Conservation (phyloP, 2,113 vertebrate genomes). For the Poicephalus meyeri region DNA sequence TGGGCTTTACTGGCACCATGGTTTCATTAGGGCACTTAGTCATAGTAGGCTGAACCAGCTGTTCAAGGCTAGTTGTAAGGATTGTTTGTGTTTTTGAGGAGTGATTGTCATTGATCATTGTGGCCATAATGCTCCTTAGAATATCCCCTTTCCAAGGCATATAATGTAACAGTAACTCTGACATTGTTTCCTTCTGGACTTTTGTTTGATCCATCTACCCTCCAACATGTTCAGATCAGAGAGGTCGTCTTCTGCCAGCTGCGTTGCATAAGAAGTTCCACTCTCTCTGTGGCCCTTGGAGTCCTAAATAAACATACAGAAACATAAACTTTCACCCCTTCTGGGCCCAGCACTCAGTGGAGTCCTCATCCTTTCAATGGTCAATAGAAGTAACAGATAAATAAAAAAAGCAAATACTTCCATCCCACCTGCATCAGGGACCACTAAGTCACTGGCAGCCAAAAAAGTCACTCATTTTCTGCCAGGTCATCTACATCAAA, state of each 20-base stretch:
- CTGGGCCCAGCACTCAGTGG: background rate
- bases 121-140: background rate
- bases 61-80: background rate
- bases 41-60: background rate
- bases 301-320: slow-evolving; percentile 15
- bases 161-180: background rate
- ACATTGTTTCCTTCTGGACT: background rate
- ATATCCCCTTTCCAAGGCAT: background rate
- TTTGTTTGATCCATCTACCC: background rate
- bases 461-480: slow-evolving; percentile 16
- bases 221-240: background rate
- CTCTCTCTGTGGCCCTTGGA: background rate
- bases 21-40: background rate
- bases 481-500: background rate
- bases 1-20: background rate
- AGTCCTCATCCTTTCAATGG: background rate
- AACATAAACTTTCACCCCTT: slow-evolving; percentile 4
- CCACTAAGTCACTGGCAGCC: background rate
- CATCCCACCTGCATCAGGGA: background rate
- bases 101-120: background rate
- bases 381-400: background rate
- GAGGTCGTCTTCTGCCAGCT: background rate
- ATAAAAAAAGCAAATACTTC: background rate
- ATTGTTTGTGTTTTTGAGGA: background rate
- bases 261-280: background rate